phyloP scores from a whole-genome alignment of 2,113 vertebrate genomes.

The Melospiza melodia region DNA sequence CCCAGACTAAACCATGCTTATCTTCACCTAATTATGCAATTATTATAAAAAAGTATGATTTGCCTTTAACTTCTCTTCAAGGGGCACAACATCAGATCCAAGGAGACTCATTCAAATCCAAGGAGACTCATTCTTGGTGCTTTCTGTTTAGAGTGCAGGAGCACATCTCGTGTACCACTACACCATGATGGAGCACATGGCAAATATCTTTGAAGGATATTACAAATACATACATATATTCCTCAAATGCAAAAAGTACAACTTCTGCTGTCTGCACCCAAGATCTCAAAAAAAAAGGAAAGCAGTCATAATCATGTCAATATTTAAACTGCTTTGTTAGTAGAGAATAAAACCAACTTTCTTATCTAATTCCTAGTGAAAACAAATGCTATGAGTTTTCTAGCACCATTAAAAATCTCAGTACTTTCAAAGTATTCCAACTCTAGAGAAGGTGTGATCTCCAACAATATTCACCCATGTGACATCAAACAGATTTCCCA shows the following conservation, averaged over 20 bases:
- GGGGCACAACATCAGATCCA: background rate
- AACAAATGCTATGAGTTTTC: background rate
- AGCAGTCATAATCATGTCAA: background rate
- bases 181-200: background rate
- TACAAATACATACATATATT: background rate
- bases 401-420: background rate
- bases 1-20: background rate
- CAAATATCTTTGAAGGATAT: background rate
- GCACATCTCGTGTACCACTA: background rate
- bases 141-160: background rate
- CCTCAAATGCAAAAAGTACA: background rate
- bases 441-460: background rate
- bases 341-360: background rate
- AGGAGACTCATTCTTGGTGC: background rate
- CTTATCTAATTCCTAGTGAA: background rate
- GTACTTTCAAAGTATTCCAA: background rate
- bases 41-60: background rate
- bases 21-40: background rate
- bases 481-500: background rate
- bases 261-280: background rate
- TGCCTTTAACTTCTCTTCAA: background rate
- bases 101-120: background rate
- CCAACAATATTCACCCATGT: background rate
- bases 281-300: background rate
- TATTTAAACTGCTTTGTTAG: background rate